These are phyloP conservation scores for Tetramorium alpestre DNA, from an alignment of 1,140 invertebrate genomes.

Conservation along the genomic window DNA sequence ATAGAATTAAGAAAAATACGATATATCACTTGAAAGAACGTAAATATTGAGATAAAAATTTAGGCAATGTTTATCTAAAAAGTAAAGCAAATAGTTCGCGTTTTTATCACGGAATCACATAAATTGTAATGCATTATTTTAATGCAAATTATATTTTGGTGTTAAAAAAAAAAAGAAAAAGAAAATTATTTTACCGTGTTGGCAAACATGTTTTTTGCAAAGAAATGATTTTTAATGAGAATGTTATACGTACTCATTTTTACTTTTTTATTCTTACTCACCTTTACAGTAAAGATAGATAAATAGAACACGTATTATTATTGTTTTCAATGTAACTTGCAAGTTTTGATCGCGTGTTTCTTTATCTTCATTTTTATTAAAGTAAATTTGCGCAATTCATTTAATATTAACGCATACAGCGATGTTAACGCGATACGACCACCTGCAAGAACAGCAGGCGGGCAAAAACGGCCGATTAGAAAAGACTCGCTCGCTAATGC, in stretches of 20 bases:
- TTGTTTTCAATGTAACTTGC: not conserved
- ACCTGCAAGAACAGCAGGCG: constrained; percentile 16
- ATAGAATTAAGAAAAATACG: not conserved
- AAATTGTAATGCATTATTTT: not conserved
- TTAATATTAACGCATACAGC: not conserved
- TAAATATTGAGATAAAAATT: not conserved
- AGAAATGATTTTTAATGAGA: not conserved
- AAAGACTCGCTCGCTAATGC: constrained; percentile 26
- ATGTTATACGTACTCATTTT: not conserved
- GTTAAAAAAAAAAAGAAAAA: not conserved
- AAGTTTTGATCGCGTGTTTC: not conserved
- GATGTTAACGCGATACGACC: not conserved
- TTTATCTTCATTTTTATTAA: not conserved
- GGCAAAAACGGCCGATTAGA: constrained; percentile 26
- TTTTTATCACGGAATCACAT: not conserved
- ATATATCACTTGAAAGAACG: not conserved
- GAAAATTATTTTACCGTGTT: not conserved
- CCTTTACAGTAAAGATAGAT: not conserved
- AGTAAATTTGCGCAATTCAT: not conserved
- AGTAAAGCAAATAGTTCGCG: not conserved
- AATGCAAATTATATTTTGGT: not conserved
- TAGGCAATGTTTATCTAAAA: not conserved
- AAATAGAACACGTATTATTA: not conserved
- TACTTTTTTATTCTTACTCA: not conserved
- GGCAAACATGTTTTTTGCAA: not conserved